phyloP scores from a whole-genome alignment of 2,113 vertebrate genomes.

The Spea multiplicata region DNA sequence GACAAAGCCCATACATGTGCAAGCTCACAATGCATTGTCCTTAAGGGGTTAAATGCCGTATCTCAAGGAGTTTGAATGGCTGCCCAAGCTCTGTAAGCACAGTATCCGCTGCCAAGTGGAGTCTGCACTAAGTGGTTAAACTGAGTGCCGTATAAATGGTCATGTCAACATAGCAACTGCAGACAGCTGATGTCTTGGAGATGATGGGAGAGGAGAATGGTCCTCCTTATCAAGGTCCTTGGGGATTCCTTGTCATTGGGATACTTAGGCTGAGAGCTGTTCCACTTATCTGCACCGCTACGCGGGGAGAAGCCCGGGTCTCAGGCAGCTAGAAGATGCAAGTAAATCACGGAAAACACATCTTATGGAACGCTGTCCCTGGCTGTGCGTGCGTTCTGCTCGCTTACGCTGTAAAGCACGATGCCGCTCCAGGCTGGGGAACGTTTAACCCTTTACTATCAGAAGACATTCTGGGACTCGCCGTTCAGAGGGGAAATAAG shows the following conservation, averaged over 20 bases:
- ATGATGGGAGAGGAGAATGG: slow-evolving; percentile 33
- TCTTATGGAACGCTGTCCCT: slow-evolving; percentile 23
- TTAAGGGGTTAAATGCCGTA: no score
- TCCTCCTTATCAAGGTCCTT: slow-evolving; percentile 29
- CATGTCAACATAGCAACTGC: slow-evolving; percentile 18
- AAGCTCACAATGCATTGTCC: no score
- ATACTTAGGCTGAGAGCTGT: slow-evolving; percentile 34
- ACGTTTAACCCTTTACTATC: not conserved
- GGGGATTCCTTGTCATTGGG: slow-evolving; percentile 43
- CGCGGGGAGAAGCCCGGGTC: slow-evolving; percentile 19
- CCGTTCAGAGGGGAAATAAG: no score
- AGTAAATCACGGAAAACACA: slow-evolving; percentile 23
- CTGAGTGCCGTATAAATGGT: slow-evolving; percentile 12
- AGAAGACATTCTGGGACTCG: no score
- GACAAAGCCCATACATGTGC: no score
- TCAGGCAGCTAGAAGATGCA: slow-evolving; percentile 7
- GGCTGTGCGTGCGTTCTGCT: not conserved
- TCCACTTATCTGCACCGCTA: slow-evolving; percentile 32
- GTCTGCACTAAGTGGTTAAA: slow-evolving; percentile 31
- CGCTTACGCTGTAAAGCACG: not conserved
- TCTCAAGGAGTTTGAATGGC: no score
- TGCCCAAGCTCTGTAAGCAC: not conserved
- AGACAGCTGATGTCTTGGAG: slow-evolving; percentile 36
- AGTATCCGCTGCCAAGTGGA: not conserved
- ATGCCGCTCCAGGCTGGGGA: not conserved